Evolutionary conservation across 2,797 vertebrate genomes (phyloP).

Genomic region (Darevskia nairensis): DNA sequence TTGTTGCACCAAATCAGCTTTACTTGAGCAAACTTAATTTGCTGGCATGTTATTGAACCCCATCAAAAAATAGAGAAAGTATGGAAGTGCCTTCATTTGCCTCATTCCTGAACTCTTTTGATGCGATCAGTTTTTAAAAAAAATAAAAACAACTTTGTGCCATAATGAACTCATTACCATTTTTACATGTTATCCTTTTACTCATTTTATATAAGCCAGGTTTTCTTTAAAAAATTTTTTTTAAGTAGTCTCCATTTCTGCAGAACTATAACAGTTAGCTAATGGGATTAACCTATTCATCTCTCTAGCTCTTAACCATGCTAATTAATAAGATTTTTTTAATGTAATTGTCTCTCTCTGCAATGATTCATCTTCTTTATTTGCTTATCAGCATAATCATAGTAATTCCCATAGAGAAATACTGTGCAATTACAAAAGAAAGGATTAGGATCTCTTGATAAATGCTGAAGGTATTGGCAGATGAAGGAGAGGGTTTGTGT

Average conservation of each 20-base stretch:
- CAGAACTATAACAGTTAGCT: background rate
- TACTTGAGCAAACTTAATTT: too few relatives aligned
- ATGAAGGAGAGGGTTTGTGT: background rate
- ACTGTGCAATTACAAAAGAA: background rate
- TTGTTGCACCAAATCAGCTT: too few relatives aligned
- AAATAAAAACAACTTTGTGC: too few relatives aligned
- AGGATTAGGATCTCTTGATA: background rate
- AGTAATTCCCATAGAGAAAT: background rate
- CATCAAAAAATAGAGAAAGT: too few relatives aligned
- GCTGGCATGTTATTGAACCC: too few relatives aligned
- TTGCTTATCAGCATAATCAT: slow-evolving; percentile 11
- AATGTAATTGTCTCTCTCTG: slow-evolving; percentile 15
- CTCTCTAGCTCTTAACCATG: background rate
- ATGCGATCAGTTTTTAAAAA: too few relatives aligned
- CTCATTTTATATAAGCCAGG: background rate
- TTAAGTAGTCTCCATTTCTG: rapidly evolving
- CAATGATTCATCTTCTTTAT: background rate
- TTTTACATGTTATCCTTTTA: background rate
- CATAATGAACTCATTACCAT: background rate
- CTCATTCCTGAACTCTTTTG: too few relatives aligned
- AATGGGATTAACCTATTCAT: background rate
- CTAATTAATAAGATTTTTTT: slow-evolving; percentile 24
- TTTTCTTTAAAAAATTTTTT: background rate
- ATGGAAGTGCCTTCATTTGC: too few relatives aligned
- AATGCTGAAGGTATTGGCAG: background rate